Evolutionary conservation across 2,113 vertebrate genomes (phyloP).

Genomic region (Archocentrus centrarchus): DNA sequence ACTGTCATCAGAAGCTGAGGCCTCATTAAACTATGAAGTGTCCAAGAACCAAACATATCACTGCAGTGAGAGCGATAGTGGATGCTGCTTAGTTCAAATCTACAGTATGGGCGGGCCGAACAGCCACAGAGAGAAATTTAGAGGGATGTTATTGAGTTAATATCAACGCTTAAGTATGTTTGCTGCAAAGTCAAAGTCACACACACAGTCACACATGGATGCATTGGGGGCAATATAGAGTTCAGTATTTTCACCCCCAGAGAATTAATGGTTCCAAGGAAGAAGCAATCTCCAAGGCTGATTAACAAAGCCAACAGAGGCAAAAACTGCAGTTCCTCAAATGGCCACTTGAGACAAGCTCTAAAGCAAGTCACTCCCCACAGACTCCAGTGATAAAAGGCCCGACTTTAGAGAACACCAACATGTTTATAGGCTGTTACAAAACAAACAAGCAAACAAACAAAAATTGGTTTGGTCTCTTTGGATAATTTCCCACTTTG

Average conservation of each 20-base stretch:
- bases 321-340: too few relatives aligned
- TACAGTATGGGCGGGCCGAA: neutral
- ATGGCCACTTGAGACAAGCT: too few relatives aligned
- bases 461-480: too few relatives aligned
- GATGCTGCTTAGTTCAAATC: neutral
- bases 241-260: neutral
- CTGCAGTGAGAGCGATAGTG: neutral
- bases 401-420: too few relatives aligned
- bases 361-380: too few relatives aligned
- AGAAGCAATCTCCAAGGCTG: neutral
- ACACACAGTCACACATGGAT: neutral
- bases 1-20: constrained; percentile 44
- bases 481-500: too few relatives aligned
- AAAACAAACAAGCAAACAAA: too few relatives aligned
- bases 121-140: constrained; percentile 1
- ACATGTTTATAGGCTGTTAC: too few relatives aligned
- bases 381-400: too few relatives aligned
- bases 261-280: neutral
- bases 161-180: neutral
- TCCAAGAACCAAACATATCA: neutral
- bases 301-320: neutral
- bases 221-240: neutral
- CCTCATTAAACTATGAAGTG: constrained; percentile 19
- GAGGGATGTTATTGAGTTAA: neutral
- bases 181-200: neutral